These are phyloP conservation scores for Criorhina ranunculi DNA, from an alignment of 2,888 invertebrate genomes.

Conservation along the genomic window DNA sequence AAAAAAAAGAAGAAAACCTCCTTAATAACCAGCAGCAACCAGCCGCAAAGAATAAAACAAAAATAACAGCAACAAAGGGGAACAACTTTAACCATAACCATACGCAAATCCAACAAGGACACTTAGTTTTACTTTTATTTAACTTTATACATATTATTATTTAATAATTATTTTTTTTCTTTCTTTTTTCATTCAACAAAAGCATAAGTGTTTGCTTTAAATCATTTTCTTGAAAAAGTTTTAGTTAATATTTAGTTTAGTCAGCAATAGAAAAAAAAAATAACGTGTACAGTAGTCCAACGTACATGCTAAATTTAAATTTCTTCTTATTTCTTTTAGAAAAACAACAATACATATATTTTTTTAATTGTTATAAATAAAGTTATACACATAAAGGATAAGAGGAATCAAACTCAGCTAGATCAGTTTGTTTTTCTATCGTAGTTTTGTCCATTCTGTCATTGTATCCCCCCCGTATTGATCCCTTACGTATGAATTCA, in stretches of 20 bases:
- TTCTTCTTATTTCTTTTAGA: slow-evolving; percentile 18
- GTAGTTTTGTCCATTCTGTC: background rate
- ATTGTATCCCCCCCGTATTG: slow-evolving; percentile 6
- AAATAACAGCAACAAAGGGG: slow-evolving; percentile 35
- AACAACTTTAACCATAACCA: slow-evolving; percentile 60
- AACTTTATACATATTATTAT: slow-evolving; percentile 43
- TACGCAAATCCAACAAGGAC: slow-evolving; percentile 75
- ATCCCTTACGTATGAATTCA: slow-evolving; percentile 19
- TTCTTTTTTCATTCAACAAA: slow-evolving; percentile 19
- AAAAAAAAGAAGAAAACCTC: slow-evolving; percentile 37
- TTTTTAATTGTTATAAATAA: slow-evolving; percentile 33
- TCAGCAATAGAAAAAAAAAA: slow-evolving; percentile 8
- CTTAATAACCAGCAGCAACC: slow-evolving; percentile 36
- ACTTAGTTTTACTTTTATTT: slow-evolving; percentile 69
- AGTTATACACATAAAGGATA: slow-evolving; percentile 9
- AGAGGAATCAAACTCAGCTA: background rate
- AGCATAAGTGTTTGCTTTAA: slow-evolving; percentile 54
- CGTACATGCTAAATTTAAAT: slow-evolving; percentile 29
- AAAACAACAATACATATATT: slow-evolving; percentile 26
- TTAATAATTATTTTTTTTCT: slow-evolving; percentile 5
- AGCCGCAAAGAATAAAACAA: slow-evolving; percentile 21
- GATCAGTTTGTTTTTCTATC: background rate
- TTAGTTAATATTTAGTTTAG: slow-evolving; percentile 46
- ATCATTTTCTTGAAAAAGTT: slow-evolving; percentile 37
- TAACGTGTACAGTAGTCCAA: slow-evolving; percentile 40